These are phyloP conservation scores for Pyralis farinalis DNA, from an alignment of 2,888 invertebrate species.

Conservation along the genomic window DNA sequence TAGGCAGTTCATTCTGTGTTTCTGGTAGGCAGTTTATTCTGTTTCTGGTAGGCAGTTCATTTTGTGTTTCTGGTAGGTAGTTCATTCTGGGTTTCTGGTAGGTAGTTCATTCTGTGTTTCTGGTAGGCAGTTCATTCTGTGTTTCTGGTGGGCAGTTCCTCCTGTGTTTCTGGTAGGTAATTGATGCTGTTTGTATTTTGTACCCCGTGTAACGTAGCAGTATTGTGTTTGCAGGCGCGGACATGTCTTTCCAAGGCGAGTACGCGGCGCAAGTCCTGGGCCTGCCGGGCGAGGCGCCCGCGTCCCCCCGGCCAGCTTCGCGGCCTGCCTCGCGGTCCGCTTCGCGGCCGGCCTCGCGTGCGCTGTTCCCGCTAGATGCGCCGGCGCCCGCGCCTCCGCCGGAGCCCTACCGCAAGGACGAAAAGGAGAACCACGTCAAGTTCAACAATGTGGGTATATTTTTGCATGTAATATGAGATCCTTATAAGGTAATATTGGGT, in stretches of 20 bases:
- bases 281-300: conserved; percentile 81
- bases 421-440: conserved; percentile 48
- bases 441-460: conserved; percentile 29
- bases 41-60: too few species aligned
- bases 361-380: conserved; percentile 26
- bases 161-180: too few species aligned
- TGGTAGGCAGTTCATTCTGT: too few species aligned
- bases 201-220: too few species aligned
- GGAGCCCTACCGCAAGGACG: conserved; percentile 38
- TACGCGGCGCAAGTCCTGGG: conserved; percentile 95
- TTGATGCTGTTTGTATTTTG: too few species aligned
- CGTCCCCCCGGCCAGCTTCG: conserved; percentile 39
- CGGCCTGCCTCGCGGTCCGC: conserved; percentile 37
- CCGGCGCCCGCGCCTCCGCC: conserved; percentile 34
- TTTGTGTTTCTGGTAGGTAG: too few species aligned
- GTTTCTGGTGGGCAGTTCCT: too few species aligned
- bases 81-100: too few species aligned
- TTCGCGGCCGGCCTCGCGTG: conserved; percentile 24
- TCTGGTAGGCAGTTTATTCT: too few species aligned
- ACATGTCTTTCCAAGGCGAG: conserved; percentile 94
- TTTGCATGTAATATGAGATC: neutral
- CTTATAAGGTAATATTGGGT: too few species aligned
- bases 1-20: too few species aligned
- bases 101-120: too few species aligned
- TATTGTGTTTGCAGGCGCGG: conserved; percentile 82